Conservation (phyloP, 1,140 invertebrate species). For the Drosophila rhopaloa region DNA sequence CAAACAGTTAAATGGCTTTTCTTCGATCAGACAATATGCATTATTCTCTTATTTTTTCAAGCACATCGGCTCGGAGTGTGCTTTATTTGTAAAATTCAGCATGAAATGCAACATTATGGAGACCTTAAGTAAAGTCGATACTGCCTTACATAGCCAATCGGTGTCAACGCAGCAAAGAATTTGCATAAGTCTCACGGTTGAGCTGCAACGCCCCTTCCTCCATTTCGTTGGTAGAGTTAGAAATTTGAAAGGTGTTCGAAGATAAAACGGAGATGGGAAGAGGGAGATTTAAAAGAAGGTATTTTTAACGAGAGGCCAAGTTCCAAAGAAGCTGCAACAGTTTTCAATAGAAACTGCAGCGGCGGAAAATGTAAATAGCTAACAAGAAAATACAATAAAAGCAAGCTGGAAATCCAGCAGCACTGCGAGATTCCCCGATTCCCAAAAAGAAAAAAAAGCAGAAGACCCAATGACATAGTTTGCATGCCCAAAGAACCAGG, state of each 20-base stretch:
- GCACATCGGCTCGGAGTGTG: no score
- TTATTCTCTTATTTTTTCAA: no score
- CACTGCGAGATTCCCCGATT: conserved; percentile 21
- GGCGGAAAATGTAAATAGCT: conserved; percentile 51
- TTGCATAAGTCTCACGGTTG: conserved; percentile 45
- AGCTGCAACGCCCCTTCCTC: conserved; percentile 21
- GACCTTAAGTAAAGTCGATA: conserved; percentile 3
- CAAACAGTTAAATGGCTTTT: no score
- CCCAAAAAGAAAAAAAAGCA: conserved; percentile 36
- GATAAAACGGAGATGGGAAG: conserved; percentile 21
- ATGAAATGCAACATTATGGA: no score
- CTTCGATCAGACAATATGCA: no score
- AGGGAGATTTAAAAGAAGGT: conserved; percentile 12
- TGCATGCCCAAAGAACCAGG: conserved; percentile 40
- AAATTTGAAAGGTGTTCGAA: conserved; percentile 47
- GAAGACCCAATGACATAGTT: conserved; percentile 76
- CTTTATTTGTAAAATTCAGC: not conserved
- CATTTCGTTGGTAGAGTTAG: not conserved
- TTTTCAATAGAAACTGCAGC: conserved; percentile 53
- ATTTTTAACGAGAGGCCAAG: conserved; percentile 49
- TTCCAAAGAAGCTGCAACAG: conserved; percentile 46
- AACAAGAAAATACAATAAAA: conserved; percentile 62
- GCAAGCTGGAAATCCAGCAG: conserved; percentile 33
- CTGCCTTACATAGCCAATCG: conserved; percentile 18
- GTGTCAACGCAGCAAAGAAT: conserved; percentile 26